Conservation (phyloP, 92 coral and sea anemone species). For the Parazoanthus darwini region DNA sequence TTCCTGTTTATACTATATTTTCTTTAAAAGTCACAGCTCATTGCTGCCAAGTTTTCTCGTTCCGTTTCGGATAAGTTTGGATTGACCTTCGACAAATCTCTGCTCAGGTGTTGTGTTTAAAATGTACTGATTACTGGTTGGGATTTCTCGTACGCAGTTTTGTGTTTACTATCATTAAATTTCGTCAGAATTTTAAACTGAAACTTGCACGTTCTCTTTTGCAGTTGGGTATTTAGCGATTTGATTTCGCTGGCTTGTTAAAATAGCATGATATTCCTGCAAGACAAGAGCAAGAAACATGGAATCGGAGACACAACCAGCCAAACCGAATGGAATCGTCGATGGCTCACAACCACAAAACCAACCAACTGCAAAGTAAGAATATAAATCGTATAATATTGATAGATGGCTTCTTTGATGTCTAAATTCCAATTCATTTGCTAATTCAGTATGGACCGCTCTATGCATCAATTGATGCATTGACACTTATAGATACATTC, state of each 20-base stretch:
- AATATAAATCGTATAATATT: slow-evolving; percentile 7
- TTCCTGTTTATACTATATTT: not conserved
- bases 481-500: too few species aligned
- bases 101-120: not conserved
- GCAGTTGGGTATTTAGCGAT: not conserved
- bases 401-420: not conserved
- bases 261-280: slow-evolving; percentile 29
- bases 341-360: slow-evolving; percentile 16
- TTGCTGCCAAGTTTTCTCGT: not conserved
- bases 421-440: slow-evolving; percentile 27
- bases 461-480: too few species aligned
- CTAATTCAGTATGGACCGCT: not conserved
- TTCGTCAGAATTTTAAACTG: not conserved
- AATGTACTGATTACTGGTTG: not conserved
- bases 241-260: slow-evolving; percentile 22
- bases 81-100: not conserved
- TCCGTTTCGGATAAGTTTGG: not conserved
- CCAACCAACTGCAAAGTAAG: slow-evolving; percentile 38
- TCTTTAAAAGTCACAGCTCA: not conserved
- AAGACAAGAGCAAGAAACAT: not conserved
- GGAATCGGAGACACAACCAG: slow-evolving; percentile 7
- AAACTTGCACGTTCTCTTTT: not conserved
- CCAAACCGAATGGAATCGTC: slow-evolving; percentile 20
- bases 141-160: not conserved
- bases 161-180: not conserved